Evolutionary conservation across 2,113 vertebrate genomes (phyloP), one percentile per base, ranked within the genome.

Genomic region (Sinocyclocheilus maitianheensis): DNA sequence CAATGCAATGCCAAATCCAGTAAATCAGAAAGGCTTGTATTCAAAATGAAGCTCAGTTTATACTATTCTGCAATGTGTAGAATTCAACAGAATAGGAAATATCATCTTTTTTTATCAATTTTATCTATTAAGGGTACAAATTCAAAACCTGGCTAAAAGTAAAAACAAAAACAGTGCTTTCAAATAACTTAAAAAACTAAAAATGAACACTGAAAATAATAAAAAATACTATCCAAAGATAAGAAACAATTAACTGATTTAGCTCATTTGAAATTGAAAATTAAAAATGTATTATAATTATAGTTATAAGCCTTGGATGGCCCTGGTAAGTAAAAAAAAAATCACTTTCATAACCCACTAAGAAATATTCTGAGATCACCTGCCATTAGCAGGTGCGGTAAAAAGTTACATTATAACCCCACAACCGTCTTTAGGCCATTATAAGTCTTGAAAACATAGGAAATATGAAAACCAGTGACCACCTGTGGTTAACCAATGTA

Each of bases 381-480:
- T 48, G 72, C n/a, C 13, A 58, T 53, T 58, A 34, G 76, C 76
- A 34, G 26, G 26, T 78, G 76, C 2, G 76, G 26, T 78, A 58
- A 22, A 78, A 34, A 55, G 13, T 20, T 34, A 34, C 76, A 51
- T 77, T 34, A 20, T 24, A 8, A 34, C 2, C 26, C 51, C 53
- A 7, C n/a, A 48, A 48, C 72, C 11, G 2, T 67, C 24, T 30
- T 26, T 26, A 24, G 48, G 24, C 2, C 24, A 48, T 67, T 67
- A 11, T 8, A 81, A 34, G 26, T 16, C 43, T 51, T 69, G 30
- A 37, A 14, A 60, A 60, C 77, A 22, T 43, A 11, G 9, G 24
- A 53, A 82, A 71, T 34, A 82, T 34, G 26, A 53, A 71, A 71
- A 53, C 63, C 48, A 83, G 81, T 53, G 80, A 71, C 62, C 65